phyloP scores from a whole-genome alignment of 2,888 invertebrate genomes.

The Epinotia brunnichana region DNA sequence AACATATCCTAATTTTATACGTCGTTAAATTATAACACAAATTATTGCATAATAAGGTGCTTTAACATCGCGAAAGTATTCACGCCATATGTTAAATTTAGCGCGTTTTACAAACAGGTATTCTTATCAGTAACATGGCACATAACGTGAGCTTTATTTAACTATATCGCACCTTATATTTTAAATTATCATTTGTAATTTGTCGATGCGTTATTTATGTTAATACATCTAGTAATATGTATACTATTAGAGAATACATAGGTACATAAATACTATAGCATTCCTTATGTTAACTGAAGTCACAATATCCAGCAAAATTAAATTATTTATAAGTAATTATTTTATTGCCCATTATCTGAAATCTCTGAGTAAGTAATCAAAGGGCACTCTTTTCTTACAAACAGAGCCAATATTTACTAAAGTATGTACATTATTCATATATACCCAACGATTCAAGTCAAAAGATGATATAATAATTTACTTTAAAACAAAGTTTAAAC shows the following conservation, averaged over 20 bases:
- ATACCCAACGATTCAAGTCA: too few species aligned
- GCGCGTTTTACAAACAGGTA: constrained; percentile 17
- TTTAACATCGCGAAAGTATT: constrained; percentile 20
- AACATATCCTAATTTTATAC: constrained; percentile 24
- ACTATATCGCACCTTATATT: constrained; percentile 6
- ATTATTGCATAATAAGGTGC: constrained; percentile 21
- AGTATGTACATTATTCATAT: too few species aligned
- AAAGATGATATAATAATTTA: too few species aligned
- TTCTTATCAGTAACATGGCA: constrained; percentile 21
- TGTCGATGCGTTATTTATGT: neutral
- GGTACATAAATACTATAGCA: too few species aligned
- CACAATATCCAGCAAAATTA: neutral
- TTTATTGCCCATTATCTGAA: too few species aligned
- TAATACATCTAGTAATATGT: neutral
- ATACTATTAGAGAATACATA: neutral
- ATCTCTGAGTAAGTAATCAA: too few species aligned
- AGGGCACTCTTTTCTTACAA: too few species aligned
- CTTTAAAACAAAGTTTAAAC: too few species aligned
- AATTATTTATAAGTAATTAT: too few species aligned
- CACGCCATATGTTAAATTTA: constrained; percentile 15
- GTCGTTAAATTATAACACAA: constrained; percentile 8
- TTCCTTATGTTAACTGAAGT: too few species aligned
- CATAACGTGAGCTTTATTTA: constrained; percentile 16
- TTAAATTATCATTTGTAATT: constrained; percentile 1
- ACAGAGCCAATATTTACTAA: too few species aligned